Conservation (phyloP, 2,113 vertebrate species). For the Oenanthe oenanthe region DNA sequence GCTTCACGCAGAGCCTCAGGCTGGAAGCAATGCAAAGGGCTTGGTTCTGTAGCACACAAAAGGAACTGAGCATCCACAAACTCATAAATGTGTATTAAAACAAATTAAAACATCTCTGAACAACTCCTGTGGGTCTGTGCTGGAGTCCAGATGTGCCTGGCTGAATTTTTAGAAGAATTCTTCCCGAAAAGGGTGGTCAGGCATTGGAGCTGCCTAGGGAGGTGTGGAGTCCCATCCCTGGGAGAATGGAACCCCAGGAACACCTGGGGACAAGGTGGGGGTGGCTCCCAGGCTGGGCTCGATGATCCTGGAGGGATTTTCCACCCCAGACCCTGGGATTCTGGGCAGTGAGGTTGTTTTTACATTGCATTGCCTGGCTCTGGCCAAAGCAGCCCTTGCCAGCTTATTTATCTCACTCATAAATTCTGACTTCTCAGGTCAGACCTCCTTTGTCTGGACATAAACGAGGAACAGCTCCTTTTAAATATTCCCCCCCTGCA, state of each 20-base stretch:
- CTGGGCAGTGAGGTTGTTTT: background rate
- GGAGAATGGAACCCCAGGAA: too few relatives aligned
- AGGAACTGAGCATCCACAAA: background rate
- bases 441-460: background rate
- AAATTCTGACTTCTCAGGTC: background rate
- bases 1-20: background rate
- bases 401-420: background rate
- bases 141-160: background rate
- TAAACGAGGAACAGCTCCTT: background rate
- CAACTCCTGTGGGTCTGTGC: background rate
- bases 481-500: fast-evolving
- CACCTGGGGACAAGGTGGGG: background rate
- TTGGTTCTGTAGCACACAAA: too few relatives aligned
- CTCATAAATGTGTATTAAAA: background rate
- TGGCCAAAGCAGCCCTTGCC: background rate
- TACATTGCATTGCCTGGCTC: fast-evolving
- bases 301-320: background rate
- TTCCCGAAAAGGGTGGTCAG: background rate
- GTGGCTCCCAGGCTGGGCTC: background rate
- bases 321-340: background rate
- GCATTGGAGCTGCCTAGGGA: background rate
- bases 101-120: background rate
- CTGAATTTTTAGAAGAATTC: background rate
- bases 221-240: background rate
- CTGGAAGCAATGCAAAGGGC: too few relatives aligned